A percentile compares a stretch with the other conserved stretches of the same genome.
These are phyloP conservation scores for Artemia franciscana DNA, from an alignment of 1,140 invertebrate genomes.

Conservation along the genomic window DNA sequence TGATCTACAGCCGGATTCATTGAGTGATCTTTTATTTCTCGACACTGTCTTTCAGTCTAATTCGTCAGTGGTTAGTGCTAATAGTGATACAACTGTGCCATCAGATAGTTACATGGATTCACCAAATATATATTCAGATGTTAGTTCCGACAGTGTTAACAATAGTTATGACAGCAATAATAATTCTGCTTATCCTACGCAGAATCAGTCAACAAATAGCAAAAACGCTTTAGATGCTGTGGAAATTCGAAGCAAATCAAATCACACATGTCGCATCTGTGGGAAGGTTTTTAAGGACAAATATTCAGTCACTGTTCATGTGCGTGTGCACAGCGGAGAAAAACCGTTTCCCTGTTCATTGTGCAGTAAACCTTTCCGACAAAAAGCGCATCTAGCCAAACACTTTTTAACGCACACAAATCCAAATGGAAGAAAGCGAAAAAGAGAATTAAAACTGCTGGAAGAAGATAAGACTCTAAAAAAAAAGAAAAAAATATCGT, in stretches of 20 bases:
- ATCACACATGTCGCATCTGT: conserved; percentile 46
- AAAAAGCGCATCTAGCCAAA: conserved; percentile 90
- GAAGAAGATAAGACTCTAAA: neutral
- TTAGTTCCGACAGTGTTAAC: neutral
- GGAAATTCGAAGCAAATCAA: neutral
- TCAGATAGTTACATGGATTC: neutral
- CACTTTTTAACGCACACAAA: conserved; percentile 72
- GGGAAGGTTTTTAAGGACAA: conserved; percentile 82
- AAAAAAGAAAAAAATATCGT: neutral
- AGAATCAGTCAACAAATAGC: neutral
- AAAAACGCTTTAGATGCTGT: neutral
- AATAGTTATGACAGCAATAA: neutral
- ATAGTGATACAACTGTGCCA: neutral
- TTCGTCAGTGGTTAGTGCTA: neutral
- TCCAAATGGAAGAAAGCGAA: neutral
- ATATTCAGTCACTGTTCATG: conserved; percentile 76
- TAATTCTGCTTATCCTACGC: neutral
- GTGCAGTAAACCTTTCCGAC: conserved; percentile 72
- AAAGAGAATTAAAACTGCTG: neutral
- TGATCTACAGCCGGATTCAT: neutral
- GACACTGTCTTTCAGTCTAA: neutral
- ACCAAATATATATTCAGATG: neutral
- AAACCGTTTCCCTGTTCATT: conserved; percentile 69
- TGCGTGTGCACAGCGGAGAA: conserved; percentile 68
- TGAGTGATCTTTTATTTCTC: neutral